A percentile compares a stretch with the other conserved stretches of the same genome.
phyloP scores from a whole-genome alignment of 2,888 invertebrate genomes.

The Choreutis nemorana region DNA sequence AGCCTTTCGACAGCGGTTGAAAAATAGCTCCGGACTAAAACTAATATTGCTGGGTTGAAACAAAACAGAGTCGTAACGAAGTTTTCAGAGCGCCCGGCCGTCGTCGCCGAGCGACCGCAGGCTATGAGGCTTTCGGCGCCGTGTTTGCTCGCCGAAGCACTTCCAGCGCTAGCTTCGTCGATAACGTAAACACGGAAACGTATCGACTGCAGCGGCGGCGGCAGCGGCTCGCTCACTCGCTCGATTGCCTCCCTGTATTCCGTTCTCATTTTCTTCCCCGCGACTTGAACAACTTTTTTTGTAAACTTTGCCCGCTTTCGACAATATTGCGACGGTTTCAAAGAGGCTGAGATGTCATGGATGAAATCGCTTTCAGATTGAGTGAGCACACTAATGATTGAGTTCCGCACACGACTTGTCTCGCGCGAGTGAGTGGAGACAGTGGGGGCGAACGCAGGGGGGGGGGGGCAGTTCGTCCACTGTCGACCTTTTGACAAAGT shows the following conservation, averaged over 20 bases:
- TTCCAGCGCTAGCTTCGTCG: slow-evolving; percentile 34
- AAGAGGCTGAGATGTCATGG: slow-evolving; percentile 46
- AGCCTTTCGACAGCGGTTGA: slow-evolving; percentile 53
- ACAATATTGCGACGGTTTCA: slow-evolving; percentile 62
- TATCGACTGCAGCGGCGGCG: slow-evolving; percentile 45
- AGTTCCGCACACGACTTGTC: slow-evolving; percentile 48
- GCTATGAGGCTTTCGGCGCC: slow-evolving; percentile 25
- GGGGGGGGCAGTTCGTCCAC: slow-evolving; percentile 17
- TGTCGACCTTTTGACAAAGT: slow-evolving; percentile 38
- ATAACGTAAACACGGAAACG: slow-evolving; percentile 44
- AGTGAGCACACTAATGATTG: slow-evolving; percentile 65
- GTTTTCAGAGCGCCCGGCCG: slow-evolving; percentile 47
- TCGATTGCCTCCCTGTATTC: slow-evolving; percentile 54
- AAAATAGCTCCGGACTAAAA: slow-evolving; percentile 63
- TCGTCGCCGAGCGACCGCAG: slow-evolving; percentile 29
- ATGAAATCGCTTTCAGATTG: slow-evolving; percentile 62
- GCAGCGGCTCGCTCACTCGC: slow-evolving; percentile 38
- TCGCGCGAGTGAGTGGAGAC: too few species aligned
- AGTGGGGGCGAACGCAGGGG: slow-evolving; percentile 14
- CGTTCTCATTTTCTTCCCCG: slow-evolving; percentile 51
- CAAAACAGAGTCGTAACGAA: slow-evolving; percentile 61
- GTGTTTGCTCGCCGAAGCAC: slow-evolving; percentile 27
- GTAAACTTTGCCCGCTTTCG: slow-evolving; percentile 60
- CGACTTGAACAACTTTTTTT: slow-evolving; percentile 49
- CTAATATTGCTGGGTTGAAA: slow-evolving; percentile 59